A percentile compares a stretch with the other conserved stretches of the same genome.
Conservation (phyloP, 2,888 invertebrate species). For the Torymus texanus region DNA sequence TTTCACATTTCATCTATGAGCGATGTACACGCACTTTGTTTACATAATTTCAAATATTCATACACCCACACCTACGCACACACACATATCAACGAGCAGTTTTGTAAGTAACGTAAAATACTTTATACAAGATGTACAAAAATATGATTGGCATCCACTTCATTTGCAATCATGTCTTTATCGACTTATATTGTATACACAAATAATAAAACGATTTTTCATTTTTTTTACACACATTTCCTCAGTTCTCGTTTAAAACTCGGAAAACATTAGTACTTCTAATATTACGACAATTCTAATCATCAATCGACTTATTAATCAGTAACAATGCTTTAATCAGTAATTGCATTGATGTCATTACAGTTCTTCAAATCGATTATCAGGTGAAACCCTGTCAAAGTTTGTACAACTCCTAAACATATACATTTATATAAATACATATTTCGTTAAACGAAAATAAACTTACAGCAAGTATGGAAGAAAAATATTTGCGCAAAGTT, state of each 20-base stretch:
- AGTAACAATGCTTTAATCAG: slow-evolving; percentile 36
- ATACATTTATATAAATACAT: slow-evolving; percentile 50
- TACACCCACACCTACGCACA: slow-evolving; percentile 53
- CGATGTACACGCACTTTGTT: slow-evolving; percentile 45
- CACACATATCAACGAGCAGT: slow-evolving; percentile 45
- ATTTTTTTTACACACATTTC: slow-evolving; percentile 47
- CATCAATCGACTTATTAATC: slow-evolving; percentile 31
- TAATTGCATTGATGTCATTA: slow-evolving; percentile 37
- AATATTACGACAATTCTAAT: slow-evolving; percentile 35
- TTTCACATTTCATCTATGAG: slow-evolving; percentile 53
- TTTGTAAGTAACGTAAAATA: slow-evolving; percentile 60
- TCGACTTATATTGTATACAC: slow-evolving; percentile 48
- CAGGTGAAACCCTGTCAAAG: slow-evolving; percentile 42
- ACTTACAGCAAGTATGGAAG: slow-evolving; percentile 46
- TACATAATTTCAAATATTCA: slow-evolving; percentile 49
- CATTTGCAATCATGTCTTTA: slow-evolving; percentile 43
- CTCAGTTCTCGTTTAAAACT: slow-evolving; percentile 43
- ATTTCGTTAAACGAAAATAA: slow-evolving; percentile 44
- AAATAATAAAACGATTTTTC: slow-evolving; percentile 45
- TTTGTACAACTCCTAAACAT: slow-evolving; percentile 54
- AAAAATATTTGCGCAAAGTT: slow-evolving; percentile 31
- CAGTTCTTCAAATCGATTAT: slow-evolving; percentile 43
- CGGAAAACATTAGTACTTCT: slow-evolving; percentile 39
- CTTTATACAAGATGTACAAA: slow-evolving; percentile 66
- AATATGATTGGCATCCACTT: slow-evolving; percentile 61